Evolutionary conservation across 2,797 vertebrate species (phyloP).

Genomic region (Tadarida brasiliensis): DNA sequence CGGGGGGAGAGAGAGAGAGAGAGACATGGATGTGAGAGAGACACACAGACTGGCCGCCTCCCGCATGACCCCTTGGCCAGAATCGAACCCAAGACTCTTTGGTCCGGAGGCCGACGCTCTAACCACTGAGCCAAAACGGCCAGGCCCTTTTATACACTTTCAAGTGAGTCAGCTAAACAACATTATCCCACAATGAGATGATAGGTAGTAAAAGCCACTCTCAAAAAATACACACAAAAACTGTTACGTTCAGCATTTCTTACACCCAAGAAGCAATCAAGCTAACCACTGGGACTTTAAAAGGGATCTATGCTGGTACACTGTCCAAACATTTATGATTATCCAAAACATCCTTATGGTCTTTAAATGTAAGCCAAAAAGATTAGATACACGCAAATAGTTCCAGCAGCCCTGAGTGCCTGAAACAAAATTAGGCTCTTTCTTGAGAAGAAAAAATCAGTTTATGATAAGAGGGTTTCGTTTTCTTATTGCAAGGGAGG

Average conservation of each 20-base stretch:
- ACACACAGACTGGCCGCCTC: too few species aligned
- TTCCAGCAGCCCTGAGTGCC: slow-evolving; percentile 26
- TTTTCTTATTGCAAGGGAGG: neutral
- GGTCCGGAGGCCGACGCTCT: too few species aligned
- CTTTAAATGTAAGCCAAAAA: slow-evolving; percentile 61
- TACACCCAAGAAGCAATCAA: slow-evolving; percentile 72
- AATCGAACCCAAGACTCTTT: too few species aligned
- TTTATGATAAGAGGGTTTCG: slow-evolving; percentile 8
- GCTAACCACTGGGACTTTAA: slow-evolving; percentile 16
- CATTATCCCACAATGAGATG: slow-evolving; percentile 65
- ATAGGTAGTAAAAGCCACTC: slow-evolving; percentile 47
- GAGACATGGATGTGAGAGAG: too few species aligned
- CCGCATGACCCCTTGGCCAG: too few species aligned
- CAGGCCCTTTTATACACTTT: slow-evolving; percentile 39
- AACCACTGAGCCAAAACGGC: too few species aligned
- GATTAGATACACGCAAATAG: slow-evolving; percentile 34
- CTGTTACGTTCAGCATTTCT: slow-evolving; percentile 40
- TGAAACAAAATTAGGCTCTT: slow-evolving; percentile 66
- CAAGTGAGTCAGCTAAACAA: slow-evolving; percentile 47
- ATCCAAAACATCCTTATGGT: slow-evolving; percentile 52
- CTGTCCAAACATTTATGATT: slow-evolving; percentile 73
- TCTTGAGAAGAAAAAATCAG: slow-evolving; percentile 36
- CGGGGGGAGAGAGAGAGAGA: too few species aligned
- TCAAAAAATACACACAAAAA: slow-evolving; percentile 63
- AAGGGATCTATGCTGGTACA: slow-evolving; percentile 5